Evolutionary conservation across 2,797 vertebrate genomes (phyloP).

Genomic region (Malurus splendens): DNA sequence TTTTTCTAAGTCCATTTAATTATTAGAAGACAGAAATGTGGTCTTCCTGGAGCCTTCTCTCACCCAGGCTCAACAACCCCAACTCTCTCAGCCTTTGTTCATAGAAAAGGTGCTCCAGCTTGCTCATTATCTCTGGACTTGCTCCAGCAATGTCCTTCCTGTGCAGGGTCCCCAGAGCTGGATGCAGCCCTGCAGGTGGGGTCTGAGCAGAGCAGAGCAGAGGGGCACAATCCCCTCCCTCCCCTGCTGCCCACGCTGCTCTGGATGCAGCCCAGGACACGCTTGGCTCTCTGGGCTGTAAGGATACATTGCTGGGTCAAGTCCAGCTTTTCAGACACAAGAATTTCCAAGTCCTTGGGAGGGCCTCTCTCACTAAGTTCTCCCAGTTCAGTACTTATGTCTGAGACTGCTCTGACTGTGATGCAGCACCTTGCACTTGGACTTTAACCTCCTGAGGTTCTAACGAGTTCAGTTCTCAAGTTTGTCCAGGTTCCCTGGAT

Average conservation of each 20-base stretch:
- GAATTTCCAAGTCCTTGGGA: neutral
- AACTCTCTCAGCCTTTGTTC: neutral
- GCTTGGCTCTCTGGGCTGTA: rapidly evolving
- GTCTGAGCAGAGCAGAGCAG: neutral
- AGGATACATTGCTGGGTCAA: neutral
- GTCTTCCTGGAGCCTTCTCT: neutral
- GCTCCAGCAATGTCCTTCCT: too few relatives aligned
- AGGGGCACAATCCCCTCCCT: neutral
- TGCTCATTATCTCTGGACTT: neutral
- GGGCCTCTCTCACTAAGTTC: too few relatives aligned
- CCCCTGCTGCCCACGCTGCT: rapidly evolving
- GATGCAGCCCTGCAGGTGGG: neutral
- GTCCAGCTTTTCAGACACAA: neutral
- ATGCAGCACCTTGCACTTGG: neutral
- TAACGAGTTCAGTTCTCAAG: neutral
- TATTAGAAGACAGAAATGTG: neutral
- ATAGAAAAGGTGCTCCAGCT: neutral
- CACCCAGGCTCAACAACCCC: neutral
- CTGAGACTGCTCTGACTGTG: neutral
- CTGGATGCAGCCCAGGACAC: neutral
- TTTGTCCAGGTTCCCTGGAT: rapidly evolving
- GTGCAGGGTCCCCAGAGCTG: neutral
- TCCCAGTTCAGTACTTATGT: neutral
- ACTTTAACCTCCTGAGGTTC: neutral
- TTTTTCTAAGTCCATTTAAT: neutral